These are phyloP conservation scores for Caenorhabditis latens DNA, from an alignment of 1,140 invertebrate genomes.

Conservation along the genomic window DNA sequence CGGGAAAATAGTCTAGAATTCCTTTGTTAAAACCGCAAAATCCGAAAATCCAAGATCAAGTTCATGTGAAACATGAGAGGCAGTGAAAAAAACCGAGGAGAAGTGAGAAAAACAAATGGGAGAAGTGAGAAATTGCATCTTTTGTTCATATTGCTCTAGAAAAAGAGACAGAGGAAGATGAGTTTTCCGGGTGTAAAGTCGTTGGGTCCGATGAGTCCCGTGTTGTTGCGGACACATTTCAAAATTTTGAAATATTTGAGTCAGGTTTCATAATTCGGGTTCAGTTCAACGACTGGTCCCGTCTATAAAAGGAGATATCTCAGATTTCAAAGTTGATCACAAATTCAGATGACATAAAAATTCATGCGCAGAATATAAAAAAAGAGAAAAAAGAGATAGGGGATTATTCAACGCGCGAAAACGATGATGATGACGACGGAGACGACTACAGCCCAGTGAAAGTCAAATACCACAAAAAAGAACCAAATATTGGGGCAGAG, in stretches of 20 bases:
- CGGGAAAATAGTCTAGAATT: too few species aligned
- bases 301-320: not conserved
- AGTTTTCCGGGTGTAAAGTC: slow-evolving; percentile 22
- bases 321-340: not conserved
- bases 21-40: not conserved
- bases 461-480: slow-evolving; percentile 17
- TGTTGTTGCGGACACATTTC: slow-evolving; percentile 20
- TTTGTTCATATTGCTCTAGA: slow-evolving; percentile 45
- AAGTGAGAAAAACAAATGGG: slow-evolving; percentile 49
- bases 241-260: not conserved
- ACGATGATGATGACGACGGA: not conserved
- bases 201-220: slow-evolving; percentile 2
- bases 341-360: slow-evolving; percentile 26
- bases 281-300: not conserved
- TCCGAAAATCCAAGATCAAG: not conserved
- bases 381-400: not conserved
- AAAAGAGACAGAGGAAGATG: slow-evolving; percentile 25
- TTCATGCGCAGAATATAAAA: not conserved
- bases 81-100: not conserved
- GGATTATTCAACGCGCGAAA: slow-evolving; percentile 38
- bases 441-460: slow-evolving; percentile 3
- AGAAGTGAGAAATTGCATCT: slow-evolving; percentile 55
- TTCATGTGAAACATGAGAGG: slow-evolving; percentile 11
- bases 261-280: not conserved
- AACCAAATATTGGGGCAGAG: slow-evolving; percentile 1